phyloP scores from a whole-genome alignment of 2,113 vertebrate genomes.

The Numenius arquata region DNA sequence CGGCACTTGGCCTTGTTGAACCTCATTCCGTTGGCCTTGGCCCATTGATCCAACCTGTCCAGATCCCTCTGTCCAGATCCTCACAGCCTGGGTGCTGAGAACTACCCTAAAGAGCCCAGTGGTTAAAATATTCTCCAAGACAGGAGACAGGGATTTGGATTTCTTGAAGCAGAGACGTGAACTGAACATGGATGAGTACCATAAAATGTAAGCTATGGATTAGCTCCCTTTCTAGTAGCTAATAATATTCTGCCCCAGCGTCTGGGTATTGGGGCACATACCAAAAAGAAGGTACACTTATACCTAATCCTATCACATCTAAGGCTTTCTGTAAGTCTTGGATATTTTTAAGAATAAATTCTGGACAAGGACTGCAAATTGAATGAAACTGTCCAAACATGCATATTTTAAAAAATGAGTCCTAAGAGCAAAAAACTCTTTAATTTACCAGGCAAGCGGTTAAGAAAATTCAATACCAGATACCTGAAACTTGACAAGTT shows the following conservation, averaged over 20 bases:
- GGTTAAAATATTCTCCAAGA: neutral
- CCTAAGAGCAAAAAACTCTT: neutral
- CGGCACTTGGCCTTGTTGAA: too few relatives aligned
- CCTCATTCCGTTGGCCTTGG: too few relatives aligned
- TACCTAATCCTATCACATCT: neutral
- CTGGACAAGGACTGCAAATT: neutral
- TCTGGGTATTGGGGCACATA: neutral
- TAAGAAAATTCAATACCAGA: neutral
- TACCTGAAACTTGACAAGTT: neutral
- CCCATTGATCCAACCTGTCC: too few relatives aligned
- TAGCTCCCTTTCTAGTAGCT: neutral
- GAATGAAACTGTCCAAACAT: neutral
- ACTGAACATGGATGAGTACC: neutral
- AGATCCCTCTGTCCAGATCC: too few relatives aligned
- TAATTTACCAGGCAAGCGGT: neutral
- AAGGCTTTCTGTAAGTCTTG: neutral
- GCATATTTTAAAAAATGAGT: neutral
- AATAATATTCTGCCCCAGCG: neutral
- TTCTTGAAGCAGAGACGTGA: neutral
- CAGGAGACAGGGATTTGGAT: neutral
- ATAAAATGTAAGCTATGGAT: neutral
- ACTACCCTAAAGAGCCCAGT: fast-evolving
- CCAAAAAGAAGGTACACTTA: neutral
- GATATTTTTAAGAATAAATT: neutral
- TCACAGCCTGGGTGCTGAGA: neutral